Evolutionary conservation across 1,140 invertebrate genomes (phyloP), one percentile per base, ranked within the genome.

Genomic region (Pseudobourletiella spinata): DNA sequence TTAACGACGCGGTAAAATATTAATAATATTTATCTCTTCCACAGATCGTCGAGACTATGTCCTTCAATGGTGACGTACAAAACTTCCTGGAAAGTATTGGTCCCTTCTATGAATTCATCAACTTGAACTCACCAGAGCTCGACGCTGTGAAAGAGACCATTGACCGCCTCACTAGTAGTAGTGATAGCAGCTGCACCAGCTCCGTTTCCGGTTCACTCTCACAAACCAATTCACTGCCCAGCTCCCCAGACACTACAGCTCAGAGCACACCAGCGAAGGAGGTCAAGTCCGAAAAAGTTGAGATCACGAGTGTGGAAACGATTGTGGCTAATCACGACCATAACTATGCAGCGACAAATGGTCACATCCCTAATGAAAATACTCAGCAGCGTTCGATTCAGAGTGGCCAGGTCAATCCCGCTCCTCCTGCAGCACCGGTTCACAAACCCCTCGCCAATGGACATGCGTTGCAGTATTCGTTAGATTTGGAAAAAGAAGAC

Each of bases 1-100:
- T n/a, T n/a, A n/a, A n/a, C n/a, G n/a, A n/a, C n/a, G n/a, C n/a
- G n/a, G n/a, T 39, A 39, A 39, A 39, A 11, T 39, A 39, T 39
- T 39, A 39, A 39, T 39, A 39, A 39, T 11, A n/a, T 11, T 39
- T 39, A 39, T 39, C 32, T 8, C 8, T 39, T 11, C 32, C 71
- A 8, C 63, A 81, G 79, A 81, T 82, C 61, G 74, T 81, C 14
- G 80, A 82, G 70, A 77, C 79, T 1, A 81, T 82, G 79, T 78
- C 80, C 3, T 79, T 79, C 64, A 79, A 75, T 43, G 76, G 80
- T n/a, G 71, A 74, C 55, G 79, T 82, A 0, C 73, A 76, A 54
- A 74, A 78, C 22, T 81, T 81, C 65, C 73, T 80, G 42, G 76
- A 79, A 24, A 75, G 73, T 16, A 71, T 81, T 22, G 80, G 79